Percentiles rank a stretch among this genome's conserved stretches.
Evolutionary conservation across 92 coral and sea anemone species (phyloP).

Genomic region (Paragorgia papillata): DNA sequence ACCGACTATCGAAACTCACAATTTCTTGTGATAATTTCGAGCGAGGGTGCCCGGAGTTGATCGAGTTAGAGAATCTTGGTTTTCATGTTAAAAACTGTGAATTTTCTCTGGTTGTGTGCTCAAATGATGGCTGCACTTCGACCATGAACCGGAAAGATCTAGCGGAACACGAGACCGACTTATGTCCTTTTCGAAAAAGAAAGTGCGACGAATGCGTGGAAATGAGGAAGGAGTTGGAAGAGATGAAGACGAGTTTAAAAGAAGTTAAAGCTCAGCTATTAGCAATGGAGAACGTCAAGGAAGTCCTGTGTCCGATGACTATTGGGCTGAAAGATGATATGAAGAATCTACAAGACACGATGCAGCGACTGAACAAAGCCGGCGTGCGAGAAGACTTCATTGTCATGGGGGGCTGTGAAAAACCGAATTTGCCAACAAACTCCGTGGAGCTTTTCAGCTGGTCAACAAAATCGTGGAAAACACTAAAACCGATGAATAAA

Average conservation of each 20-base stretch:
- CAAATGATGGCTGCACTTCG: constrained; percentile 17
- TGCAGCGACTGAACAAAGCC: background rate
- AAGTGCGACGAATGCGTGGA: background rate
- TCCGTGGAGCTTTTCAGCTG: background rate
- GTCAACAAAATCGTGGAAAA: background rate
- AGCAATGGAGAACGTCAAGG: background rate
- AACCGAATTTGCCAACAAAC: too few relatives aligned
- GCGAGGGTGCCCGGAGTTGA: constrained; percentile 14
- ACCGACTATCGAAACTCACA: background rate
- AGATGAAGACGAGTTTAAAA: background rate
- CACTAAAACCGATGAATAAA: background rate
- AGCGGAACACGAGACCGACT: background rate
- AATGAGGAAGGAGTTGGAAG: background rate
- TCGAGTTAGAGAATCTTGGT: constrained; percentile 9
- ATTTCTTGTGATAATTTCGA: constrained; percentile 10
- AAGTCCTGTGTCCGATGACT: too few relatives aligned
- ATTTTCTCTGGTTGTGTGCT: constrained; percentile 1
- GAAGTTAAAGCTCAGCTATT: background rate
- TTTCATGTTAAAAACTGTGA: constrained; percentile 18
- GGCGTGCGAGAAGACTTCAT: background rate
- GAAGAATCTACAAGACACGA: background rate
- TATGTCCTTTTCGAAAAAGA: background rate
- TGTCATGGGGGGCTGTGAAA: background rate
- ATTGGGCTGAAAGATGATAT: background rate
- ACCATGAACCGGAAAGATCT: background rate